Percentiles rank a stretch among this genome's conserved stretches.
phyloP scores from a whole-genome alignment of 1,140 invertebrate species.

The Hirudo medicinalis region DNA sequence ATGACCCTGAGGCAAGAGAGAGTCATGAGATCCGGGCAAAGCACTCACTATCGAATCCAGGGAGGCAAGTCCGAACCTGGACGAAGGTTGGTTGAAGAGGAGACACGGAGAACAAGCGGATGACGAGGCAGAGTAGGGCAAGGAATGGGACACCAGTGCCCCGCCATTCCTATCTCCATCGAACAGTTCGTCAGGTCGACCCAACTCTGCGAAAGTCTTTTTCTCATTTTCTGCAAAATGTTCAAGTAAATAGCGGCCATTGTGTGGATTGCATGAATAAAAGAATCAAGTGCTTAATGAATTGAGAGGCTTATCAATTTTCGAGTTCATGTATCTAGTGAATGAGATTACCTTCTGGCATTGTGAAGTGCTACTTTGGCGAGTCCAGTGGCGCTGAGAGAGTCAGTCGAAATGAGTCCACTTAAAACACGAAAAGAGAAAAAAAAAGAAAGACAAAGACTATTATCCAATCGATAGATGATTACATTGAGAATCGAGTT shows the following conservation, averaged over 20 bases:
- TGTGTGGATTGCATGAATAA: background rate
- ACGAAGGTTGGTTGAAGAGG: background rate
- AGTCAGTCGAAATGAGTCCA: too few relatives aligned
- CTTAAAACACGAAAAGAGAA: too few relatives aligned
- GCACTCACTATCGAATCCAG: background rate
- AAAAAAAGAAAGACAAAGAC: too few relatives aligned
- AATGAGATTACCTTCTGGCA: too few relatives aligned
- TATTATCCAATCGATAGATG: too few relatives aligned
- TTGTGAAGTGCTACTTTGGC: too few relatives aligned
- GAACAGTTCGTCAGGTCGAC: background rate
- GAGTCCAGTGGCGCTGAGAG: too few relatives aligned
- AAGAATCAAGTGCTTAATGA: constrained; percentile 6
- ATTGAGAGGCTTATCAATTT: too few relatives aligned
- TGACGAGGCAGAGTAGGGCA: background rate
- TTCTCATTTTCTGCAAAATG: background rate
- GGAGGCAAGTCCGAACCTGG: background rate
- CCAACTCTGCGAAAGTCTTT: background rate
- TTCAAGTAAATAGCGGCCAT: background rate
- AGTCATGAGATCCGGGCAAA: background rate
- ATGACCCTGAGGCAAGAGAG: background rate
- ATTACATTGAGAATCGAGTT: too few relatives aligned
- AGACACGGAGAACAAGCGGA: background rate
- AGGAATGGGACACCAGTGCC: background rate
- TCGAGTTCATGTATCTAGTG: too few relatives aligned
- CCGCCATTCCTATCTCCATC: background rate